These are phyloP conservation scores for Grallaria varia DNA, from an alignment of 2,113 vertebrate species.

Conservation along the genomic window DNA sequence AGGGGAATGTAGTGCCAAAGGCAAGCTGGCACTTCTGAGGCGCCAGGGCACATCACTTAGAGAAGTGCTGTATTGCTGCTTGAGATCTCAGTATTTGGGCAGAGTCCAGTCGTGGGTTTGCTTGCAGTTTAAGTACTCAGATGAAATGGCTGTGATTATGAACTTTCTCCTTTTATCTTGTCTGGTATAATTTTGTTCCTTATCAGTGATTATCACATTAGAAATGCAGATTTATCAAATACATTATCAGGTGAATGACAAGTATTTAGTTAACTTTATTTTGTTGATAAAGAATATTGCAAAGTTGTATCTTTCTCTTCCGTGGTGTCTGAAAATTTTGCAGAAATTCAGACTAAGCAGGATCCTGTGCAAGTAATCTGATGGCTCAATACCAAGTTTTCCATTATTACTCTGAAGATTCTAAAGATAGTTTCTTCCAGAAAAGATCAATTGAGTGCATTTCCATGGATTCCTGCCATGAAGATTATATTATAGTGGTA, in stretches of 20 bases:
- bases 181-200: background rate
- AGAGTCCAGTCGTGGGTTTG: background rate
- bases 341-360: background rate
- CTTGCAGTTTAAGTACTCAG: background rate
- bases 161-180: background rate
- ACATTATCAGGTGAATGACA: background rate
- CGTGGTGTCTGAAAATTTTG: background rate
- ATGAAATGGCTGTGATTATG: background rate
- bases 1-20: background rate
- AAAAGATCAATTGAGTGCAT: background rate
- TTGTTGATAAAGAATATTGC: background rate
- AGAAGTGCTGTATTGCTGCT: background rate
- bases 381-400: background rate
- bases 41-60: background rate
- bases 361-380: background rate
- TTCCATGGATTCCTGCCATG: background rate
- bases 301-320: background rate
- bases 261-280: background rate
- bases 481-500: background rate
- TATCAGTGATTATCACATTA: background rate
- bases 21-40: background rate
- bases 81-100: background rate
- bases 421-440: background rate
- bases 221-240: background rate
- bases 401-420: background rate